Base-by-base conservation (phyloP, 2,797 vertebrate species). In the Rousettus madagascariensis region DNA sequence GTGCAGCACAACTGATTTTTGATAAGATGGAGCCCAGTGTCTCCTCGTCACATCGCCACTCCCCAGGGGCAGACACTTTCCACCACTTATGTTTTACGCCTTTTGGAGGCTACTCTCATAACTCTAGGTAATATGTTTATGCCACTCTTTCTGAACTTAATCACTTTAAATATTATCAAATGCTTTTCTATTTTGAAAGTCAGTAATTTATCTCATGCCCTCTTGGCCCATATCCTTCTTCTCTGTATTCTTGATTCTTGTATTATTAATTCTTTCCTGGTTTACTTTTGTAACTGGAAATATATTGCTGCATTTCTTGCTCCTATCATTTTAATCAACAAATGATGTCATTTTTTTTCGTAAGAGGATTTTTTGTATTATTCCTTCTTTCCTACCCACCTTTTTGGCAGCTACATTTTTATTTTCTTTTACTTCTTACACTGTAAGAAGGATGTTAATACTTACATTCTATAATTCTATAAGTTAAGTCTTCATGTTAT, bases 361-460 rank as follows among this genome's bases (percentile, higher is more conserved):
- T 28, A 36, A 79, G 55, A 77, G 66, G 8, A 53, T 33, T 85
- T 38, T 88, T 88, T 46, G 19, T 49, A 41, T 71, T 28, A 20
- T 19, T 71, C 10, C 71, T 80, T 26, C 17, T 63, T 94, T 72
- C 26, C 59, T 51, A 28, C 4, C n/a, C 55, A 26, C 24, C 26
- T 30, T 33, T 91, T 57, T 36, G 36, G 17, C 57, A 88, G n/a
- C 20, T 75, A 24, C 1, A 63, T 5, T 87, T 91, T 87, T 83
- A 53, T 79, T 90, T 94, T 61, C 12, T 79, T 30, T 85, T 33
- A 46, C n/a, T 86, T 94, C 77, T 79, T 68, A 72, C 63, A 43
- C 55, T 74, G 19, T 86, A n/a, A 16, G 49, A 46, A 41, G 43
- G 28, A 38, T 61, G 15, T 74, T 72, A 86, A 57, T 28, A 51